These are phyloP conservation scores for Tetranychus cinnabarinus DNA, from an alignment of 1,140 invertebrate species.

Conservation along the genomic window DNA sequence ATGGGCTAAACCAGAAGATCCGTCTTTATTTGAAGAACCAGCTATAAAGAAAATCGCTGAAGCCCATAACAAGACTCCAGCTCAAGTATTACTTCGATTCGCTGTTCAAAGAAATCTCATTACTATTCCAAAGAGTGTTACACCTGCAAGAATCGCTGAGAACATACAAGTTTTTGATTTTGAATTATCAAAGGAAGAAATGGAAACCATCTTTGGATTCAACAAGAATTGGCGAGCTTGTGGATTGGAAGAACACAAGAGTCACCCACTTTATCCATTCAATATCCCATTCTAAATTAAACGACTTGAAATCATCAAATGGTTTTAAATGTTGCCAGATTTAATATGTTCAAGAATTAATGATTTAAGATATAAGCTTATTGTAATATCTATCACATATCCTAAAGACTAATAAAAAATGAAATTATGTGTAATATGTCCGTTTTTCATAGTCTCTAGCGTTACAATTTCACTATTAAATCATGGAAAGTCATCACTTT, in stretches of 20 bases:
- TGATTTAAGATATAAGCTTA: no score
- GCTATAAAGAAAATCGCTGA: slow-evolving; percentile 35
- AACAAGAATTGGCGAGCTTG: slow-evolving; percentile 3
- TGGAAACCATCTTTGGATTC: slow-evolving; percentile 22
- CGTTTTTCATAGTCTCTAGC: no score
- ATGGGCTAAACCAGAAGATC: slow-evolving; percentile 30
- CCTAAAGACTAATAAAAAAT: no score
- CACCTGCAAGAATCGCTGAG: slow-evolving; percentile 34
- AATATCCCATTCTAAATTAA: background rate
- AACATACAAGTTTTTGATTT: slow-evolving; percentile 49
- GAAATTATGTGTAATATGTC: no score
- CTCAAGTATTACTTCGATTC: slow-evolving; percentile 29
- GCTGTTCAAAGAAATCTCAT: slow-evolving; percentile 45
- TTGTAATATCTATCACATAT: no score
- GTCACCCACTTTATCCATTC: slow-evolving; percentile 13
- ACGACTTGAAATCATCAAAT: no score
- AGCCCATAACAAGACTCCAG: slow-evolving; percentile 38
- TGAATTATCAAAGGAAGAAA: slow-evolving; percentile 35
- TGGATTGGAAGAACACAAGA: background rate
- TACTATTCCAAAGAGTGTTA: slow-evolving; percentile 51
- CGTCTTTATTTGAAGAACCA: slow-evolving; percentile 27
- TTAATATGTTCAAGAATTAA: no score
- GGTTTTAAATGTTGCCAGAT: no score
- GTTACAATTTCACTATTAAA: no score
- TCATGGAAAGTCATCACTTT: no score